A percentile compares a stretch with the other conserved stretches of the same genome.
Conservation (phyloP, 2,797 vertebrate genomes). For the Sphaeramia orbicularis region DNA sequence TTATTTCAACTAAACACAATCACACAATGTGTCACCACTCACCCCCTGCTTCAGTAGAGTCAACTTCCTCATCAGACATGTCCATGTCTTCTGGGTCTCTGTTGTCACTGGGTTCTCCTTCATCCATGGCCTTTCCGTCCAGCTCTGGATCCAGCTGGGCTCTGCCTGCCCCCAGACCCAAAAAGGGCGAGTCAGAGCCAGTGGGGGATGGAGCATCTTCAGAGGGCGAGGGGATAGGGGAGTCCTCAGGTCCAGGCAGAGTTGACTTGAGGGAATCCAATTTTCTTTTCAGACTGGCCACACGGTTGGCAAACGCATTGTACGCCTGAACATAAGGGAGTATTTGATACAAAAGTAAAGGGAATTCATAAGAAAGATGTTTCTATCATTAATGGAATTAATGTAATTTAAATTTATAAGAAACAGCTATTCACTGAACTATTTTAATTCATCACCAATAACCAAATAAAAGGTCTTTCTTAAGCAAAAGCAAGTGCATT, state of each 20-base stretch:
- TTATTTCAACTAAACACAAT: slow-evolving; percentile 1
- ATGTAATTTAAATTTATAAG: too few relatives aligned
- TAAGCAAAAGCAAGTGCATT: neutral
- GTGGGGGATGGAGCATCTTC: slow-evolving; percentile 96
- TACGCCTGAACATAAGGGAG: slow-evolving; percentile 87
- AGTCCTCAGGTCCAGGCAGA: slow-evolving; percentile 93
- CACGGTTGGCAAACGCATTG: slow-evolving; percentile 95
- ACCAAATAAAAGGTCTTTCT: neutral
- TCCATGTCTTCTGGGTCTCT: slow-evolving; percentile 95
- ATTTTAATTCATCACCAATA: neutral
- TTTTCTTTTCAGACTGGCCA: slow-evolving; percentile 95
- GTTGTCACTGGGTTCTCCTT: slow-evolving; percentile 84
- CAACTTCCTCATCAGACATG: slow-evolving; percentile 91
- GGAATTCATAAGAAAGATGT: neutral
- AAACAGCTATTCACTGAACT: neutral
- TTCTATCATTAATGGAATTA: neutral
- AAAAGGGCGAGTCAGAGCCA: slow-evolving; percentile 94
- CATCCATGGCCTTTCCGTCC: slow-evolving; percentile 83
- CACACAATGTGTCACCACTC: slow-evolving; percentile 59
- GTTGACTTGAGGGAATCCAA: slow-evolving; percentile 93
- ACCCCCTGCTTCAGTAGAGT: slow-evolving; percentile 74
- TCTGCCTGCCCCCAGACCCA: slow-evolving; percentile 79
- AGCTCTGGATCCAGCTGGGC: slow-evolving; percentile 80
- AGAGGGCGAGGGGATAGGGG: slow-evolving; percentile 94
- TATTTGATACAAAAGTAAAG: neutral